A percentile compares a stretch with the other conserved stretches of the same genome.
phyloP scores from a whole-genome alignment of 1,140 invertebrate species.

The Nomia melanderi region DNA sequence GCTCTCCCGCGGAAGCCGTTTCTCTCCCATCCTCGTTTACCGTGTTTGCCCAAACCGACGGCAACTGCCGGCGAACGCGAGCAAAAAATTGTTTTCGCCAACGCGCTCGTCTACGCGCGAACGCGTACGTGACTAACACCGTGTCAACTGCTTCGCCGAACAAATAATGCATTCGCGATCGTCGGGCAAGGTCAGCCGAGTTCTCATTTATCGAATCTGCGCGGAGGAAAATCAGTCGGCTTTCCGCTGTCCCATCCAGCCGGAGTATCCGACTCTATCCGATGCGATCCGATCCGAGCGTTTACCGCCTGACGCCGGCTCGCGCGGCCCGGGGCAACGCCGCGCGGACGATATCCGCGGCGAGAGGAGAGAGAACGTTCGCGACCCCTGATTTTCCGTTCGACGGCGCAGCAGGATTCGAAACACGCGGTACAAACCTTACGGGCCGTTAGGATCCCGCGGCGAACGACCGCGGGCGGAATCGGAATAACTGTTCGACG shows the following conservation, averaged over 20 bases:
- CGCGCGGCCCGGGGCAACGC: too few relatives aligned
- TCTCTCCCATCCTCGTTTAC: not conserved
- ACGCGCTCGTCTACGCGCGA: constrained; percentile 2
- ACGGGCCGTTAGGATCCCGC: too few relatives aligned
- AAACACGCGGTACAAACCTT: constrained; percentile 25
- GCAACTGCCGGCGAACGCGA: constrained; percentile 20
- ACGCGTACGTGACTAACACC: constrained; percentile 27
- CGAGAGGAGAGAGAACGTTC: too few relatives aligned
- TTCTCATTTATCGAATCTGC: too few relatives aligned
- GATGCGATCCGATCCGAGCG: too few relatives aligned
- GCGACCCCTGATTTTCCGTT: too few relatives aligned
- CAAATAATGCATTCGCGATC: constrained; percentile 15
- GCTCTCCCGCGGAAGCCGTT: not conserved
- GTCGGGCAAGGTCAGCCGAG: not conserved
- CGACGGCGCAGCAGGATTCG: too few relatives aligned
- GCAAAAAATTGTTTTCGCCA: constrained; percentile 63
- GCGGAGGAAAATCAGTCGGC: not conserved
- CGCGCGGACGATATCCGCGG: too few relatives aligned
- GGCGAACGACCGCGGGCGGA: not conserved
- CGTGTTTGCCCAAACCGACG: constrained; percentile 23
- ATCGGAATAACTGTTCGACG: too few relatives aligned
- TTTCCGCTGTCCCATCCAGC: not conserved
- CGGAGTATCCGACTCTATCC: too few relatives aligned
- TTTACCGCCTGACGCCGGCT: too few relatives aligned
- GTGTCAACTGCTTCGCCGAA: constrained; percentile 10